phyloP scores from a whole-genome alignment of 2,888 invertebrate genomes.

The Pterobdella sp. region DNA sequence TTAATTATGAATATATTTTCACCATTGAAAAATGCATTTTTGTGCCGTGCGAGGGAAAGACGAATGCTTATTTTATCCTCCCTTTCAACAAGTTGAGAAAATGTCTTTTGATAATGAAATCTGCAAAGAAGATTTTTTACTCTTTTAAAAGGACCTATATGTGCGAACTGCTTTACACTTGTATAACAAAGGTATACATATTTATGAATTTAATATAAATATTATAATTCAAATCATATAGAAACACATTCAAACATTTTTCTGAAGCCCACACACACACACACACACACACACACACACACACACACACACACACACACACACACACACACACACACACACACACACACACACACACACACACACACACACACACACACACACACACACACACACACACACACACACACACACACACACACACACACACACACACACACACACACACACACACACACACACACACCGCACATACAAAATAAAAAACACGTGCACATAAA shows the following conservation, averaged over 20 bases:
- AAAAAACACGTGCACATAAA: background rate
- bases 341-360: background rate
- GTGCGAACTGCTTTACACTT: no score
- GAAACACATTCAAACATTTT: background rate
- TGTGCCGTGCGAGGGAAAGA: no score
- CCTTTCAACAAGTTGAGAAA: no score
- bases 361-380: constrained; percentile 14
- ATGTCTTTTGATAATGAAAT: no score
- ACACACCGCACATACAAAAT: background rate
- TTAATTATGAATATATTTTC: no score
- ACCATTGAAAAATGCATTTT: no score
- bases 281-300: background rate
- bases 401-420: constrained; percentile 17
- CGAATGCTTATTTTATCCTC: no score
- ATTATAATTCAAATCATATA: background rate
- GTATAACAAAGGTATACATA: no score
- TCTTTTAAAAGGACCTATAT: no score
- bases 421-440: constrained; percentile 15
- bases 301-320: constrained; percentile 8
- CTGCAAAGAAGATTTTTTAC: no score
- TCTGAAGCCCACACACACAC: background rate
- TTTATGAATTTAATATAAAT: no score
- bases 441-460: constrained; percentile 14
- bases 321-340: background rate
- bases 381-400: constrained; percentile 4